Evolutionary conservation across 2,888 invertebrate species (phyloP).

Genomic region (Diploptera punctata): DNA sequence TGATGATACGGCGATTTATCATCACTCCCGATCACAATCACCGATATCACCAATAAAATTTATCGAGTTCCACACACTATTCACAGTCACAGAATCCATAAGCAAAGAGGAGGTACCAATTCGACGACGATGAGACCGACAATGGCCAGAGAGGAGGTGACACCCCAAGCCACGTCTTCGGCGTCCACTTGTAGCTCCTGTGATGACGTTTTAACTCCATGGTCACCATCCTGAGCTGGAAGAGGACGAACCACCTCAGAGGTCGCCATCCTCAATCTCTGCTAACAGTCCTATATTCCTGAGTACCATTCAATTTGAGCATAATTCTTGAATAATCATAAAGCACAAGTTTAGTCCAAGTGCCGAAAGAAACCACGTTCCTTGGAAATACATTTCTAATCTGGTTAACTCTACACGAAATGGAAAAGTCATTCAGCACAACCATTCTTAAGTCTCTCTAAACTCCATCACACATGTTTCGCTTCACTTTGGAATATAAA

Average conservation of each 20-base stretch:
- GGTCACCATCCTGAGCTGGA: no score
- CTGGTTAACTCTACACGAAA: no score
- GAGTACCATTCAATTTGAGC: no score
- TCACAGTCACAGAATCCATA: background rate
- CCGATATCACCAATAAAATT: constrained; percentile 1
- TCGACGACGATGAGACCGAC: constrained; percentile 3
- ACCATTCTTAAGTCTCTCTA: no score
- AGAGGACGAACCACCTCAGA: no score
- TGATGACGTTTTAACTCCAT: background rate
- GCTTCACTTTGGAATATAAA: constrained; percentile 25
- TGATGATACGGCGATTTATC: constrained; percentile 4
- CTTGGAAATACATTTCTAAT: no score
- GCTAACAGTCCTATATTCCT: no score
- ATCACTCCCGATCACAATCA: background rate
- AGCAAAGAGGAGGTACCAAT: constrained; percentile 16
- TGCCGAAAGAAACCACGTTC: no score
- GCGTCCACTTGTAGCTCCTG: background rate
- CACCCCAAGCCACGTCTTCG: background rate
- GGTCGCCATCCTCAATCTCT: no score
- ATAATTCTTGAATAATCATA: no score
- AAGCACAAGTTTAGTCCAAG: no score
- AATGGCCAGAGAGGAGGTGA: background rate
- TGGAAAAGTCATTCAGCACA: no score
- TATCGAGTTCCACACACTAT: background rate
- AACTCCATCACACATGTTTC: background rate